These are phyloP conservation scores for Phoenicopterus ruber DNA, from an alignment of 2,113 vertebrate genomes.

Conservation along the genomic window DNA sequence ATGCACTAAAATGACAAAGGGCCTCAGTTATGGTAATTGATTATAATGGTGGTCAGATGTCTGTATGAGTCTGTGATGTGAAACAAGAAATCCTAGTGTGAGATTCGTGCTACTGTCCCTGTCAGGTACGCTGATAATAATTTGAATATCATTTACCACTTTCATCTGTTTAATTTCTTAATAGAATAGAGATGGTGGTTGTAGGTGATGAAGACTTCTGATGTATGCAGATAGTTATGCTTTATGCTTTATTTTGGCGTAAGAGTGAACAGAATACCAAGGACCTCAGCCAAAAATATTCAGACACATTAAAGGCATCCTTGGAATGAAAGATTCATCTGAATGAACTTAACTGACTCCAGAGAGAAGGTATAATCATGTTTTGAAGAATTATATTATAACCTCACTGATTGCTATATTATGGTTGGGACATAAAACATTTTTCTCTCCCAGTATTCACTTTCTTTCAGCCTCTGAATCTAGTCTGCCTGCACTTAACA, in stretches of 20 bases:
- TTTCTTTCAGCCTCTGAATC: neutral
- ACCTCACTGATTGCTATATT: neutral
- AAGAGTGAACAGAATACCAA: neutral
- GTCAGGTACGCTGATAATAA: neutral
- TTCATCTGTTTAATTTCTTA: neutral
- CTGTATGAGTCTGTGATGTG: neutral
- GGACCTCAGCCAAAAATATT: neutral
- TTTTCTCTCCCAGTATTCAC: neutral
- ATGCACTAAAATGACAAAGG: neutral
- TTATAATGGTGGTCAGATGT: neutral
- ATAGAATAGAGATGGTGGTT: neutral
- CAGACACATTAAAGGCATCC: neutral
- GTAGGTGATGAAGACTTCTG: neutral
- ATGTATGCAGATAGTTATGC: neutral
- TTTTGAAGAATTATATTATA: neutral
- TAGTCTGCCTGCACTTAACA: neutral
- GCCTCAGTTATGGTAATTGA: neutral
- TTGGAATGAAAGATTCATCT: neutral
- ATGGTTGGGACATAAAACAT: neutral
- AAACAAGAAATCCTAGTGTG: neutral
- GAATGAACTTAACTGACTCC: neutral
- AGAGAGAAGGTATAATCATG: neutral
- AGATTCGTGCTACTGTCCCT: neutral
- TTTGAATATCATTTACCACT: neutral
- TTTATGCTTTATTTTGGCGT: neutral